Base-by-base conservation (phyloP, 2,797 vertebrate species). In the Rhinichthys osculus region DNA sequence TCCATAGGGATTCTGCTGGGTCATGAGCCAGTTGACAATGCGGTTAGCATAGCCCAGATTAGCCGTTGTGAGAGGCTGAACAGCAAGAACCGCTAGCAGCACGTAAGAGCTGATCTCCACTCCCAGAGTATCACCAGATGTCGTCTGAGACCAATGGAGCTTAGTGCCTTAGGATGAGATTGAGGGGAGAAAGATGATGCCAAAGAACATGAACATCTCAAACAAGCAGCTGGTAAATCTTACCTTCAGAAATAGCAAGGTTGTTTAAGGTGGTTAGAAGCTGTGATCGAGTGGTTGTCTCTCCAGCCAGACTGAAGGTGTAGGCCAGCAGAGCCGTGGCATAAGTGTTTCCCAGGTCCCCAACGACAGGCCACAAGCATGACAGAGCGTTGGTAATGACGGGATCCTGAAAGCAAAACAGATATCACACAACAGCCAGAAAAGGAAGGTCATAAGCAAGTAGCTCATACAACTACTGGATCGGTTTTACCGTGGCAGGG, bases 291-390 rank as follows among this genome's bases (percentile, higher is more conserved):
- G 81, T 62, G 38, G 5, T 59, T 9, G 67, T 42, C 23, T 82
- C 81, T 71, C 35, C 35, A 21, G 81, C 81, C 9, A 82, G n/a
- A 44, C 52, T 72, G 23, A 82, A 82, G 16, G 81, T 44, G 52
- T 72, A 82, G 23, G 81, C 6, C 2, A 82, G 52, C 3, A 82
- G 52, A 44, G 81, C 81, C 0, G 17, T 71, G n/a, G 66, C 2
- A 0, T 82, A 82, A 27, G 66, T 71, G 67, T 82, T 82, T 11
- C 47, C 23, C 13, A 82, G 30, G 44, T 69, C 27, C 33, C 47
- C 80, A 35, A 71, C 0, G 1, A 30, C 11, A 27, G 33, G 13
- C 47, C 23, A 57, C 67, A 82, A 57, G 21, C 21, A 71, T 2
- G 64, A 52, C 8, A 70, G 13, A 54, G 3, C 47, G 0, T 27